phyloP scores from a whole-genome alignment of 2,113 vertebrate genomes.

The Chroicocephalus ridibundus region DNA sequence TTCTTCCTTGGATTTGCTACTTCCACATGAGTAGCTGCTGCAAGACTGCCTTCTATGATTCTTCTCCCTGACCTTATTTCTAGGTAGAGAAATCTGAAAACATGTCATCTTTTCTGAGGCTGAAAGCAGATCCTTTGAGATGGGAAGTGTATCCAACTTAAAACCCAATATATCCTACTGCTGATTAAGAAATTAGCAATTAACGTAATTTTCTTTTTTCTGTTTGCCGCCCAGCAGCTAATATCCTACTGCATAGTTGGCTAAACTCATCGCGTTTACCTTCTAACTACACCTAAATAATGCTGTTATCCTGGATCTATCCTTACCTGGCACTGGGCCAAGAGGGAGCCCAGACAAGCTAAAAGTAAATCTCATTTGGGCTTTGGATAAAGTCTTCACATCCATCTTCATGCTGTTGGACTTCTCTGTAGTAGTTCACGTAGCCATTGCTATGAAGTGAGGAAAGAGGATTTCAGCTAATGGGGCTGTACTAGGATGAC shows the following conservation, averaged over 20 bases:
- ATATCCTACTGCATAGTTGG: background rate
- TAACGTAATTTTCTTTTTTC: background rate
- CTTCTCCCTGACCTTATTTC: background rate
- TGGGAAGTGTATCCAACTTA: background rate
- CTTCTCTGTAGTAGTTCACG: background rate
- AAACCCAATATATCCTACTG: background rate
- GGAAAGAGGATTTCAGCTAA: background rate
- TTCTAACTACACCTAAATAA: background rate
- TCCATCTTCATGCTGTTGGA: background rate
- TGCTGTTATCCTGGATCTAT: background rate
- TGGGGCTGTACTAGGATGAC: background rate
- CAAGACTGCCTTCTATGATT: background rate
- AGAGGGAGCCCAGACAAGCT: background rate
- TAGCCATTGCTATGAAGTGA: background rate
- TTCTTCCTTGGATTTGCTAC: background rate
- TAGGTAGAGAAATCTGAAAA: background rate
- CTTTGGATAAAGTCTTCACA: background rate
- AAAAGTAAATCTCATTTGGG: background rate
- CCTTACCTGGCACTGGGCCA: background rate
- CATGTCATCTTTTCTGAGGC: background rate
- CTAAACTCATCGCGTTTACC: background rate
- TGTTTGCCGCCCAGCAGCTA: background rate
- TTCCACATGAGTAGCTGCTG: slow-evolving; percentile 18
- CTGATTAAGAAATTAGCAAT: background rate
- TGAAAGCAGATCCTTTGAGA: background rate